These are phyloP conservation scores for Diachasma alloeum DNA, from an alignment of 1,140 invertebrate species.

Conservation along the genomic window DNA sequence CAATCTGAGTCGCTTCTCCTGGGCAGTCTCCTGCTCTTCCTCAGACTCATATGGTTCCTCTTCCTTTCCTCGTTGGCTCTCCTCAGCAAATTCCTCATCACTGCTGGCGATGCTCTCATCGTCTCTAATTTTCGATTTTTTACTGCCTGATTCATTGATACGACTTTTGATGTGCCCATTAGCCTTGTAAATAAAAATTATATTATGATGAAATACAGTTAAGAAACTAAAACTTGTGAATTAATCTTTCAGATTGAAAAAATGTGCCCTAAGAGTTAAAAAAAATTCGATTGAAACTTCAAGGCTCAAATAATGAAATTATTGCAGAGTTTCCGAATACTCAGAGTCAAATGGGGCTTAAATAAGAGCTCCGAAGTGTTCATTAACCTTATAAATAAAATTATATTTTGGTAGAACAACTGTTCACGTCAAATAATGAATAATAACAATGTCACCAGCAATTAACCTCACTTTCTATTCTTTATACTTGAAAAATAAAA, in stretches of 20 bases:
- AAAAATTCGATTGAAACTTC: neutral
- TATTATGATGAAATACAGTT: too few species aligned
- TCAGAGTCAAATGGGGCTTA: too few species aligned
- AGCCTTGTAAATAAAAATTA: conserved; percentile 29
- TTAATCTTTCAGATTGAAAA: too few species aligned
- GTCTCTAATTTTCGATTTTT: conserved; percentile 36
- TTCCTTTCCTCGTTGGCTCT: conserved; percentile 36
- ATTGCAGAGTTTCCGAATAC: too few species aligned
- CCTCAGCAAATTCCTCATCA: conserved; percentile 57
- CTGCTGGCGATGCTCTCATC: conserved; percentile 57
- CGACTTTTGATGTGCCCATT: conserved; percentile 30
- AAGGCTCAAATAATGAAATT: neutral
- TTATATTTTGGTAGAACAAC: too few species aligned
- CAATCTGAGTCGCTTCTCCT: conserved; percentile 87
- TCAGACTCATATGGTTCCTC: conserved; percentile 61
- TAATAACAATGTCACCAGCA: neutral
- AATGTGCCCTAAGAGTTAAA: neutral
- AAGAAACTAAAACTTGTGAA: too few species aligned
- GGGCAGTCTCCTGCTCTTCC: conserved; percentile 82
- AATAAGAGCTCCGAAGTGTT: too few species aligned
- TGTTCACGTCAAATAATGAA: too few species aligned
- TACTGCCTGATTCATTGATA: neutral
- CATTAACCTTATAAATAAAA: too few species aligned
- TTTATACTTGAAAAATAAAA: neutral
- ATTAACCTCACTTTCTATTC: conserved; percentile 3